Evolutionary conservation across 2,797 vertebrate species (phyloP), one percentile per base, ranked within the genome.

Genomic region (Odontamblyopus lacepedii): DNA sequence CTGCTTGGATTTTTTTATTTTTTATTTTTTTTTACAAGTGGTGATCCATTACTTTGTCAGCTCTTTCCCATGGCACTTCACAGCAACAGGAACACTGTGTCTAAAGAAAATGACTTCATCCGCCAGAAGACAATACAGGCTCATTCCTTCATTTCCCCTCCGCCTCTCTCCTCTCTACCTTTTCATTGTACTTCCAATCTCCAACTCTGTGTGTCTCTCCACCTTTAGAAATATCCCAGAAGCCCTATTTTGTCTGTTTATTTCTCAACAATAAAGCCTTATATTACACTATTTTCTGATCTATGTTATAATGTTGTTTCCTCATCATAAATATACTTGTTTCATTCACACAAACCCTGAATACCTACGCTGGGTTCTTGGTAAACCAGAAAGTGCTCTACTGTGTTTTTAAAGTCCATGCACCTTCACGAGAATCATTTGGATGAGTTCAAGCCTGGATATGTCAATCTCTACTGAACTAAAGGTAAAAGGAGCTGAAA

Each of bases 31-130:
- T 64, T 41, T 72, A 63, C 67, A 74, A 69, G 78, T 68, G 74
- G 83, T 85, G 85, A 91, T 90, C 87, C 74, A 88, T 88, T 87
- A 90, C 79, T 72, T 67, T 87, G 87, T 89, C 87, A 89, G 72
- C 77, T 74, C 72, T 80, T 88, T 84, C 81, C 86, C 77, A 84
- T 86, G 86, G 89, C 85, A 83, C 78, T 88, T 79, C 84, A 86
- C 76, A 80, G 85, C 83, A 88, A 89, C 79, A 80, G 80, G 79
- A 87, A 87, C 76, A 82, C 35, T 75, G 73, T 84, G 83, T 86
- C 56, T 73, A 72, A 73, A 84, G 76, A 88, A 83, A 90, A 88
- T 81, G 78, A 89, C 88, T 87, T 88, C 77, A 90, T 89, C 77
- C 75, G 72, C 38, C 63, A 38, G 71, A 87, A 86, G 77, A 86